These are phyloP conservation scores for Protosalanx chinensis DNA, from an alignment of 2,797 vertebrate genomes.

Conservation along the genomic window DNA sequence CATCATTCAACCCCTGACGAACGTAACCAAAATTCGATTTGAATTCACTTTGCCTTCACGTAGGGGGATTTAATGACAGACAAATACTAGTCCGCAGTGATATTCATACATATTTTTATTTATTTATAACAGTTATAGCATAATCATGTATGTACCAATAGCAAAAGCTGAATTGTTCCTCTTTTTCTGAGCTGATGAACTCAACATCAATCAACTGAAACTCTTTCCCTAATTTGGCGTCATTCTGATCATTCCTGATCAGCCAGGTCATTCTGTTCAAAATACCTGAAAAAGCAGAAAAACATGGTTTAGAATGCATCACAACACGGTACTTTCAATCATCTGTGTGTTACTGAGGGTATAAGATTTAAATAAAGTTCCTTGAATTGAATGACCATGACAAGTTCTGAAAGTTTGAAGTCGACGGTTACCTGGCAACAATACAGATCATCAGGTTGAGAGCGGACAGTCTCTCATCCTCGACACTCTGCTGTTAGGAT, in stretches of 20 bases:
- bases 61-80: too few species aligned
- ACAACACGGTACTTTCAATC: neutral
- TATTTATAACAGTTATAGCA: too few species aligned
- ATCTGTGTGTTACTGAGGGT: too few species aligned
- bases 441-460: constrained; percentile 96
- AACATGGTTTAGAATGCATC: neutral
- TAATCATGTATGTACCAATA: neutral
- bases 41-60: too few species aligned
- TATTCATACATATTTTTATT: too few species aligned
- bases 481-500: constrained; percentile 78
- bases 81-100: too few species aligned
- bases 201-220: neutral
- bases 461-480: constrained; percentile 86
- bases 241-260: constrained; percentile 47
- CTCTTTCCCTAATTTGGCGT: neutral
- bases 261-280: constrained; percentile 81
- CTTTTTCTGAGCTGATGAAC: neutral
- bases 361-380: constrained; percentile 8
- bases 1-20: too few species aligned
- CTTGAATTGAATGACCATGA: neutral
- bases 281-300: constrained; percentile 71
- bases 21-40: too few species aligned
- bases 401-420: neutral
- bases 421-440: constrained; percentile 84
- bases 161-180: neutral